A percentile compares a stretch with the other conserved stretches of the same genome.
These are phyloP conservation scores for Melanotaenia pygmaea DNA, from an alignment of 2,797 vertebrate genomes.

Conservation along the genomic window DNA sequence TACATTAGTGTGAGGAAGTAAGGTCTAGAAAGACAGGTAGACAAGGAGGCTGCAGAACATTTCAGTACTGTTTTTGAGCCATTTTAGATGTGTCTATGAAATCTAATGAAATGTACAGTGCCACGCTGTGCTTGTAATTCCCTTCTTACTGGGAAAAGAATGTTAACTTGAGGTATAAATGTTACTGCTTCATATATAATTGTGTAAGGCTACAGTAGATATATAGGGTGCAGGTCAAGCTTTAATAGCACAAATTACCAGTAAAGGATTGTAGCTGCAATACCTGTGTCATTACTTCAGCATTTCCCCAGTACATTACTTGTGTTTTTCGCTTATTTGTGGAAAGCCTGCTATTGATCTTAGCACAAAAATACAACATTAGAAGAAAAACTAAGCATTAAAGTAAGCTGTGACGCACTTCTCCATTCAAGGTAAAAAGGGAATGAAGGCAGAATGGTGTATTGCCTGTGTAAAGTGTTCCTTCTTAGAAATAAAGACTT, in stretches of 20 bases:
- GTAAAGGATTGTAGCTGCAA: background rate
- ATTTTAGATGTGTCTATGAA: background rate
- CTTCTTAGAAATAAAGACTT: constrained; percentile 35
- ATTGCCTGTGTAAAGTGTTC: constrained; percentile 12
- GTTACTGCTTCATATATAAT: no score
- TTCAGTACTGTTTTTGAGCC: no score
- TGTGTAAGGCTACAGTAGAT: background rate
- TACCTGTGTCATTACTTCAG: constrained; percentile 3
- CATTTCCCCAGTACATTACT: background rate
- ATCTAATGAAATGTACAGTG: background rate
- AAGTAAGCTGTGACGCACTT: constrained; percentile 3
- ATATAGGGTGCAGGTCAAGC: background rate
- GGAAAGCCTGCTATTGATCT: background rate
- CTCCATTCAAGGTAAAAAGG: background rate
- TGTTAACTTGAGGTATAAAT: background rate
- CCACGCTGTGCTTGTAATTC: background rate
- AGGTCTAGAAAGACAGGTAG: no score
- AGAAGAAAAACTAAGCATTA: constrained; percentile 3
- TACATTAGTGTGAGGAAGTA: no score
- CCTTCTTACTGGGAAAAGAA: background rate
- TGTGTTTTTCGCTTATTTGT: constrained; percentile 1
- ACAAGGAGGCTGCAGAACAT: no score
- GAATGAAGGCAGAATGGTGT: constrained; percentile 1
- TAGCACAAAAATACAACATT: background rate
- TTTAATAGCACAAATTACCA: background rate